Evolutionary conservation across 2,797 vertebrate species (phyloP), one percentile per base, ranked within the genome.

Genomic region (Manis crassicaudata): DNA sequence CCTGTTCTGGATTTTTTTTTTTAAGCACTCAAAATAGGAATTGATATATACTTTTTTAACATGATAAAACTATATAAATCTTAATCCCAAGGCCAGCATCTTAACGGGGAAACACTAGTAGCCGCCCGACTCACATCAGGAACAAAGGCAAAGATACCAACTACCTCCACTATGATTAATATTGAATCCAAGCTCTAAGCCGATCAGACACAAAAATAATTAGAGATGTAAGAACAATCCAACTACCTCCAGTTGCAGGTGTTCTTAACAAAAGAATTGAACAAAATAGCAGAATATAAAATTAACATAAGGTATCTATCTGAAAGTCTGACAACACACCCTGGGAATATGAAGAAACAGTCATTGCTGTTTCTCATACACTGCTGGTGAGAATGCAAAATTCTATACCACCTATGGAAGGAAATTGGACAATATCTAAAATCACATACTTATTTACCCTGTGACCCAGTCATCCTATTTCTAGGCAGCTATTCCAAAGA

Each of bases 201-300:
- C 94, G 77, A 84, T 89, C 35, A 93, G 80, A 94, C 2, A 90
- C 73, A 58, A 93, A 91, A 83, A 76, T 25, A 87, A 90, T 35
- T 35, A 73, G 63, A 84, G 35, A 63, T 60, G 4, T 29, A 91
- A 58, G 21, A 92, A 43, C 25, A 95, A 72, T 35, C 68, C 27
- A 63, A 92, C 12, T 3, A 29, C 35, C 46, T 60, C 12, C 37
- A 79, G 23, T 23, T 60, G 52, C 29, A 43, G 58, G n/a, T 52
- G 13, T 70, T 11, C 20, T 29, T 80, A 86, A 75, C 27, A 65
- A 89, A 95, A 93, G 2, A 67, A 84, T 32, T 72, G 52, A 63
- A 40, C 65, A 72, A 75, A 89, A 85, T 1, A 56, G n/a, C 14
- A 82, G 37, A 56, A 91, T 67, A 25, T 43, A 88, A 85, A 95